Conservation (phyloP, 2,888 invertebrate genomes). For the Epinotia ramella region DNA sequence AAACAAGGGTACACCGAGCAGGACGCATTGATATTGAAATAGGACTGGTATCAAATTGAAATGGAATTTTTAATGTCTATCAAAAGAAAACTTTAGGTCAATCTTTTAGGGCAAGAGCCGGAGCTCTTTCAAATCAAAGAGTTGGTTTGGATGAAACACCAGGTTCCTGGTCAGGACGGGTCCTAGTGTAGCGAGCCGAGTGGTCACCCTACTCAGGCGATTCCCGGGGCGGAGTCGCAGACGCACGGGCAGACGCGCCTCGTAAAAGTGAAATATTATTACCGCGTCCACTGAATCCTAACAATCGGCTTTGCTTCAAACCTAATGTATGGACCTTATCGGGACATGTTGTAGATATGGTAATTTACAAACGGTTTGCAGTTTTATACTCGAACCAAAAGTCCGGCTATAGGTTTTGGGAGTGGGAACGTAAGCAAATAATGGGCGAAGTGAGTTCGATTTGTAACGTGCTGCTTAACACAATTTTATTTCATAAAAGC, state of each 20-base stretch:
- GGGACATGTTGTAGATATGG: constrained; percentile 21
- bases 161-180: not conserved
- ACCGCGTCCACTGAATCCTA: constrained; percentile 80
- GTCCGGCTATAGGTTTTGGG: no score
- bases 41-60: no score
- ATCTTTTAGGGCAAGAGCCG: no score
- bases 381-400: constrained; percentile 36
- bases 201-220: constrained; percentile 55
- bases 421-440: no score
- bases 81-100: no score
- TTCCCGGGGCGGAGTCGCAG: constrained; percentile 74
- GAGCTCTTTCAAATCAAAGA: no score
- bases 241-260: constrained; percentile 76
- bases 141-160: not conserved
- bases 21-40: no score
- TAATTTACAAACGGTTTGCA: constrained; percentile 48
- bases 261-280: constrained; percentile 83
- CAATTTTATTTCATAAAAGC: no score
- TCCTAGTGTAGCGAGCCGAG: not conserved
- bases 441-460: no score
- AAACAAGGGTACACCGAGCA: no score
- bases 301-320: constrained; percentile 69
- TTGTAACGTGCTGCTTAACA: no score
- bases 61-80: no score
- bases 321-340: constrained; percentile 64